Evolutionary conservation across 2,797 vertebrate species (phyloP), one percentile per base, ranked within the genome.

Genomic region (Phaenicophaeus curvirostris): DNA sequence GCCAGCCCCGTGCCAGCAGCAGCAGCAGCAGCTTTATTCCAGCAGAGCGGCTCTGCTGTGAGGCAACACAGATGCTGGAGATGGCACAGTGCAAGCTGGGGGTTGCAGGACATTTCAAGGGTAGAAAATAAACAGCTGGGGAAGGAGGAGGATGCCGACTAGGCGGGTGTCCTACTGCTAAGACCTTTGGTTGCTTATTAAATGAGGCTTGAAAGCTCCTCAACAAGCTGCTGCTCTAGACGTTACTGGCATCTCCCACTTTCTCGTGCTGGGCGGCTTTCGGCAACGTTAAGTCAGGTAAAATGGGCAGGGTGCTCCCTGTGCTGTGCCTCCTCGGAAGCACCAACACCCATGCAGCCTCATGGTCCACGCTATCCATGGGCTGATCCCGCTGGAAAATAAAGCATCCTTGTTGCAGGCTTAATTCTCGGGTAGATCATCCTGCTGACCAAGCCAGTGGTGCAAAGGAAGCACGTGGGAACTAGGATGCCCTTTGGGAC

Each of bases 51-150:
- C 85, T 63, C 83, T 17, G 88, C 92, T 59, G 65, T 12, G n/a
- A 87, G 90, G 73, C 83, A 61, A 25, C 79, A 35, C 90, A 83
- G 90, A 84, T 72, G 93, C 87, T 77, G 93, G 85, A 5, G 15
- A 68, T 23, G 80, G 92, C 83, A 83, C 68, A 44, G 96, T 83
- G 51, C 83, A 37, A 72, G 85, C 46, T 58, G 90, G 73, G 73
- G 88, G 88, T 25, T 86, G 92, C 88, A 88, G 96, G 96, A 92
- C 90, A 14, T 86, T 93, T 86, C 93, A 95, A 94, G 95, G 96
- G 86, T 75, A 92, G 77, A 66, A 93, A 90, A 92, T 35, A 84
- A 96, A 93, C 93, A 96, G 92, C 88, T 88, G 90, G 85, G 76
- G 75, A 76, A 83, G 94, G 90, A 95, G 84, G 78, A 95, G 81